Base-by-base conservation (phyloP, 2,888 invertebrate genomes). In the Griposia aprilina region DNA sequence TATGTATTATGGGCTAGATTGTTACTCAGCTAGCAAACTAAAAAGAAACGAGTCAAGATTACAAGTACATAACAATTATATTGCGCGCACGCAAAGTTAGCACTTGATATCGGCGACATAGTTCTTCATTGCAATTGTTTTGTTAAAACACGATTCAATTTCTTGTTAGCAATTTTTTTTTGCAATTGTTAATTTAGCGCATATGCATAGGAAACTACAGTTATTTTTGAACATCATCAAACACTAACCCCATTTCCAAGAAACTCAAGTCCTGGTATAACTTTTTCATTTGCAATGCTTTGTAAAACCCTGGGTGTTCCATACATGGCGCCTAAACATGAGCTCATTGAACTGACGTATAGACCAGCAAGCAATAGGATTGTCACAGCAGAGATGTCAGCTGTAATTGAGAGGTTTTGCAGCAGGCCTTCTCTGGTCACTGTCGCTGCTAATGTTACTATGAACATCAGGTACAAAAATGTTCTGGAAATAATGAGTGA, bases 321-420 rank as follows among this genome's bases (percentile, higher is more conserved):
- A 92, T 99, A 99, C 98, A 99, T 98, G 59, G 99, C 99, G 20
- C 99, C 99, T 89, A 99, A 97, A 92, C 99, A 99, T 68, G 99
- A 99, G 65, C 99, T 99, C 97, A 99, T 98, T 30, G 99, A 99
- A 74, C 99, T 99, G 26, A 99, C 99, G 94, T 99, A 99, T 74
- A 99, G 97, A 36, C 99, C 99, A 76, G 99, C 98, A 60, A 99
- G 96, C 79, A 99, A 97, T 62, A 99, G 95, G 73, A 99, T 98
- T 75, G 98, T 97, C 62, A 98, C 97, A 0, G 98, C 98, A 0
- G 99, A 98, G 71, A 99, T 99, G 93, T 98, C 99, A 63, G 99
- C 98, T 11, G 99, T 98, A 91, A 99, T 99, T 97, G 99, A 98
- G 92, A 98, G 99, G 94, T 99, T 98, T 62, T 91, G 95, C 59